phyloP scores from a whole-genome alignment of 2,797 vertebrate species.

The Halcyon leucocephala region DNA sequence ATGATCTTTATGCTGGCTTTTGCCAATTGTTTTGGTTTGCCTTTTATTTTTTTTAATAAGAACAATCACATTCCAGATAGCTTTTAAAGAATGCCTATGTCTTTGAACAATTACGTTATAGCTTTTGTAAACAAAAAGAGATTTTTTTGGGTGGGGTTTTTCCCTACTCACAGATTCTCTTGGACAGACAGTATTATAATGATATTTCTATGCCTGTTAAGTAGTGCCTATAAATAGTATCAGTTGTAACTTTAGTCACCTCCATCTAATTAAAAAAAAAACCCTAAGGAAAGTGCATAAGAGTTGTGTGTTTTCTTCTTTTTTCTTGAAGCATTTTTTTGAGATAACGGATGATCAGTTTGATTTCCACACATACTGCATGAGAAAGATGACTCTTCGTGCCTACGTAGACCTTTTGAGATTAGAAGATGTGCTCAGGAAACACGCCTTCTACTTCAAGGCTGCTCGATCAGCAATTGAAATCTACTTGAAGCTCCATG shows the following conservation, averaged over 20 bases:
- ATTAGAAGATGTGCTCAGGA: conserved; percentile 82
- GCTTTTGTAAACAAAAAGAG: background rate
- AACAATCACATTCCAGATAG: background rate
- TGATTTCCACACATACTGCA: conserved; percentile 85
- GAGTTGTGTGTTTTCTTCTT: background rate
- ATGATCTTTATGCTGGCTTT: background rate
- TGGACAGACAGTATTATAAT: background rate
- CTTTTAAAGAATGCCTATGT: background rate
- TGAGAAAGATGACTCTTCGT: conserved; percentile 86
- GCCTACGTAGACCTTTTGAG: conserved; percentile 84
- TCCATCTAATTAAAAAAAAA: background rate
- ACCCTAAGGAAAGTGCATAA: background rate
- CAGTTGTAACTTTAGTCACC: background rate
- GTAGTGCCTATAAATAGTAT: background rate
- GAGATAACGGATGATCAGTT: conserved; percentile 86
- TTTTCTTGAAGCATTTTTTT: conserved; percentile 82
- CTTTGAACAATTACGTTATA: background rate
- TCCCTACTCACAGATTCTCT: background rate
- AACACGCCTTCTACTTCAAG: conserved; percentile 83
- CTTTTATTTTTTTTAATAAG: background rate
- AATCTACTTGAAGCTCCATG: conserved; percentile 85
- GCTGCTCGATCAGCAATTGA: conserved; percentile 82
- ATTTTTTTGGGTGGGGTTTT: background rate
- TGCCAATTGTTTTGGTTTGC: background rate
- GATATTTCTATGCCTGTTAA: background rate